These are phyloP conservation scores for Intellagama lesueurii DNA, from an alignment of 2,797 vertebrate genomes.

Conservation along the genomic window DNA sequence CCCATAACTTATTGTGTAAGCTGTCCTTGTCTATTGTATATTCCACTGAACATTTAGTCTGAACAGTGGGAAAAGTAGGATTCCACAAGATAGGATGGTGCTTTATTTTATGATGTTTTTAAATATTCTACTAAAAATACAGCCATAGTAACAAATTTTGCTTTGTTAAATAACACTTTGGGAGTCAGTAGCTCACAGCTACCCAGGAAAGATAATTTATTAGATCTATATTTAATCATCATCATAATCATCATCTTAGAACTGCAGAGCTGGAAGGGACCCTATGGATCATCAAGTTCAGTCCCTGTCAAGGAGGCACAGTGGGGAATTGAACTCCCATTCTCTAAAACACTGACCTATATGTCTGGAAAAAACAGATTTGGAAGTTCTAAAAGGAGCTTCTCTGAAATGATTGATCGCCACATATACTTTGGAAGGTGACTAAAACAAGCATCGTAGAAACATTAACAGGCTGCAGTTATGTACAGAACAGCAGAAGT, in stretches of 20 bases:
- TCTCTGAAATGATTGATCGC: background rate
- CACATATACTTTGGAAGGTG: background rate
- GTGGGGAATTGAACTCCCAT: too few relatives aligned
- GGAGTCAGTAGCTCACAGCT: background rate
- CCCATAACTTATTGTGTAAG: constrained; percentile 51
- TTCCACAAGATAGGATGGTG: background rate
- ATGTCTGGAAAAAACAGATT: background rate
- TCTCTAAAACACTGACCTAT: too few relatives aligned
- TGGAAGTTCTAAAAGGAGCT: background rate
- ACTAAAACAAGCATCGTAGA: background rate
- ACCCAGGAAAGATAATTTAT: background rate
- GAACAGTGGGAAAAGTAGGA: background rate
- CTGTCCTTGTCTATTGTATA: constrained; percentile 39
- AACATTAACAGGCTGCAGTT: background rate
- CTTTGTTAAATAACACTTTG: background rate
- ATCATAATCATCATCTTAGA: background rate
- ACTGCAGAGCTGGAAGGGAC: too few relatives aligned
- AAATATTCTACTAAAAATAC: background rate
- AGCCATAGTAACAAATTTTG: background rate
- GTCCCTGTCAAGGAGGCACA: too few relatives aligned
- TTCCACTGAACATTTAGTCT: constrained; percentile 13
- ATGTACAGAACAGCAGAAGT: background rate
- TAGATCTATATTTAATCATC: background rate
- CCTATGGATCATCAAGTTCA: too few relatives aligned
- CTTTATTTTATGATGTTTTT: background rate